These are phyloP conservation scores for Gerris lacustris DNA, from an alignment of 2,888 invertebrate genomes.

Conservation along the genomic window DNA sequence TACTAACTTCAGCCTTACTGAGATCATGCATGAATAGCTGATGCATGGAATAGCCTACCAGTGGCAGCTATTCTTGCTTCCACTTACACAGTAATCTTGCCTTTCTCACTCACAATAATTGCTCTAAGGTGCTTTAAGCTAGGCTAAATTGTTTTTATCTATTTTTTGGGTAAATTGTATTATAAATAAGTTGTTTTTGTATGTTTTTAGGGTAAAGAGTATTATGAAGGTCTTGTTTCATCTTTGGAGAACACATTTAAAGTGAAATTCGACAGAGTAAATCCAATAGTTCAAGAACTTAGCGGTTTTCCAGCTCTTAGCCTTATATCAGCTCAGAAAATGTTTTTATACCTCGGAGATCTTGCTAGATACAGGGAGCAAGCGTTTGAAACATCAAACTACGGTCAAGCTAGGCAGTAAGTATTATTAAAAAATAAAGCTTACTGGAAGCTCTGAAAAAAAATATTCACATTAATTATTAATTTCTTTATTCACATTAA, in stretches of 20 bases:
- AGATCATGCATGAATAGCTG: too few species aligned
- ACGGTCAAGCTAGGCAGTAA: conserved; percentile 60
- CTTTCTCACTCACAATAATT: too few species aligned
- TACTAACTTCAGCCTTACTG: too few species aligned
- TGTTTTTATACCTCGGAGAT: conserved; percentile 82
- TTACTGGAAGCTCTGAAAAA: too few species aligned
- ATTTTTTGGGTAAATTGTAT: too few species aligned
- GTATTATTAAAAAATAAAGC: conserved; percentile 31
- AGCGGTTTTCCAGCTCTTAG: conserved; percentile 59
- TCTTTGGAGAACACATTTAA: conserved; percentile 61
- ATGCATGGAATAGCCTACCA: too few species aligned
- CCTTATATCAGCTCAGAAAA: conserved; percentile 72
- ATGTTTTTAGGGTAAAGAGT: conserved; percentile 47
- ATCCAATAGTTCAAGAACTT: conserved; percentile 30
- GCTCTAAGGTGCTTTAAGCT: too few species aligned
- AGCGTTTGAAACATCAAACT: conserved; percentile 66
- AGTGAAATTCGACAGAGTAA: conserved; percentile 45
- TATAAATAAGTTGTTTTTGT: conserved; percentile 1
- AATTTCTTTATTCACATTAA: too few species aligned
- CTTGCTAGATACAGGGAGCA: conserved; percentile 81
- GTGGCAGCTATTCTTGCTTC: too few species aligned
- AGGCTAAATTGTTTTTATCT: too few species aligned
- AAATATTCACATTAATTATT: too few species aligned
- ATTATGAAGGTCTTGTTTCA: conserved; percentile 62
- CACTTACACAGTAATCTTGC: too few species aligned